Base-by-base conservation (phyloP, 92 coral and sea anemone genomes). In the Paramuricea clavata region DNA sequence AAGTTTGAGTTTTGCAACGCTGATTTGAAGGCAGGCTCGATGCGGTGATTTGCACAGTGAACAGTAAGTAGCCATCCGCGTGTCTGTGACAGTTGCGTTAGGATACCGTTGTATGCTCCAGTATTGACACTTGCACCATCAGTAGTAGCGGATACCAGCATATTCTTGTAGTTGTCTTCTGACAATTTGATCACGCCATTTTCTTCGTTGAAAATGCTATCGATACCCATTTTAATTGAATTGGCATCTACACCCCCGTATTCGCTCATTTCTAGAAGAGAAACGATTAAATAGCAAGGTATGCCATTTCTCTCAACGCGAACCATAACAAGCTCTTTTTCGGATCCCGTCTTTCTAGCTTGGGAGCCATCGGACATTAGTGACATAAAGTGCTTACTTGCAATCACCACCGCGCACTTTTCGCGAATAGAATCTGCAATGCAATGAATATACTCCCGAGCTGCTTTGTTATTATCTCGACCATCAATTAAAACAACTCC, bases 31-130 rank as follows among this genome's bases (percentile, higher is more conserved):
- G 42, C 42, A 36, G 15, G 69, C 65, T 78, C 44, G 69, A 78
- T 47, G 28, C 47, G 36, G 83, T 78, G 83, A 54, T 78, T 78
- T 78, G 69, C 83, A 78, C 83, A 80, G 13, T 80, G 72, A 42
- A 85, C 74, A 74, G 78, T 85, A 52, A 85, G 75, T 44, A 85
- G 73, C 75, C 74, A 85, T 30, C 43, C 43, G 13, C 83, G 60
- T 33, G 56, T 47, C 75, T 28, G 64, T 68, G 60, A 62, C 70
- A 62, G 70, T 62, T 62, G 70, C 70, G 70, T 62, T 62, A 62
- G 70, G 70, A 62, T 62, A 62, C 70, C 70, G 70, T 49, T 49
- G 57, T 49, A 49, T 19, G 21, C 57, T 49, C 57, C 57, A 49
- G 57, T 49, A 49, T 49, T 49, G 56, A 64, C 85, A 81, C 52